Conservation (phyloP, 2,113 vertebrate genomes). For the Chrysemys picta region DNA sequence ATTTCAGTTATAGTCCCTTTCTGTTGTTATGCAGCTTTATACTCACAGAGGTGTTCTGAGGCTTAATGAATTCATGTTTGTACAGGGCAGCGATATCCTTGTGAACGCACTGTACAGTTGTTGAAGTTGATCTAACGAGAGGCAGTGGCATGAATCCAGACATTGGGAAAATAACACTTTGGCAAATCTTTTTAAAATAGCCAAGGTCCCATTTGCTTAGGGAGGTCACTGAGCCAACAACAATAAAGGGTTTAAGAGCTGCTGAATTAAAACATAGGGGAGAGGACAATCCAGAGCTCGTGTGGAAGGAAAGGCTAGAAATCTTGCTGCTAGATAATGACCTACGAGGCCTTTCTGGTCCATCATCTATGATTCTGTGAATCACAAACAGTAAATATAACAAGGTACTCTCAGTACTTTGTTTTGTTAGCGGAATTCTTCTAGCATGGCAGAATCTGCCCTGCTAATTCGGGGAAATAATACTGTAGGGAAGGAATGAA, state of each 20-base stretch:
- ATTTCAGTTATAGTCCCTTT: background rate
- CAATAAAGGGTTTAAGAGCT: background rate
- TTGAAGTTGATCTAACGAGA: background rate
- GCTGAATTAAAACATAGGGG: background rate
- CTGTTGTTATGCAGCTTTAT: background rate
- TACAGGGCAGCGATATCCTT: background rate
- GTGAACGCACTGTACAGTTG: background rate
- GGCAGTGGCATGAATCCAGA: background rate
- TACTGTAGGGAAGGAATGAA: background rate
- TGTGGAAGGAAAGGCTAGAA: background rate
- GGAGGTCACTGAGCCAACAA: background rate
- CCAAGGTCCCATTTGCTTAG: slow-evolving; percentile 9
- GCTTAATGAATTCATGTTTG: background rate
- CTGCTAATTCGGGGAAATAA: background rate
- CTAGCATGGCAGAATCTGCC: background rate
- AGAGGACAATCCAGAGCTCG: background rate
- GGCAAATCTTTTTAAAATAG: background rate
- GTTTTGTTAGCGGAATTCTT: background rate
- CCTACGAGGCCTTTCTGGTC: background rate
- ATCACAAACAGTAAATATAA: background rate
- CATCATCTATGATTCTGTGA: background rate
- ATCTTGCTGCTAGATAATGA: background rate
- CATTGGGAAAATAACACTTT: slow-evolving; percentile 26
- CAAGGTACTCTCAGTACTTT: background rate
- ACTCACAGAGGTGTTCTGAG: background rate